Evolutionary conservation across 2,113 vertebrate genomes (phyloP).

Genomic region (Romanogobio albipinnatus): DNA sequence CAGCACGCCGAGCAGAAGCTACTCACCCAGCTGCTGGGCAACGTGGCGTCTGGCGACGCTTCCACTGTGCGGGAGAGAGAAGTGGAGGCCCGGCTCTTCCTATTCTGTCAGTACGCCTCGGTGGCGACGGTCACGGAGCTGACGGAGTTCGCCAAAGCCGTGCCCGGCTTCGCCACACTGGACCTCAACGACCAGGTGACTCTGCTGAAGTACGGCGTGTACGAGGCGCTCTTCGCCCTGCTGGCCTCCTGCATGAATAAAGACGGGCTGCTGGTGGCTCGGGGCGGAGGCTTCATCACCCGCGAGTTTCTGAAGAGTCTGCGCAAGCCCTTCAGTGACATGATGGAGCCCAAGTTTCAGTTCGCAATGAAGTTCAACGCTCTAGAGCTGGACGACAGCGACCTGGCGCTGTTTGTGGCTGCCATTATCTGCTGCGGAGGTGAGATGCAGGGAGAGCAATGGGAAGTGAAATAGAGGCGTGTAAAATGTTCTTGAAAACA

Average conservation of each 20-base stretch:
- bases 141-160: conserved; percentile 94
- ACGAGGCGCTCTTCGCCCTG: conserved; percentile 96
- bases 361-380: conserved; percentile 97
- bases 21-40: conserved; percentile 87
- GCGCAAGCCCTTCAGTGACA: conserved; percentile 92
- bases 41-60: conserved; percentile 59
- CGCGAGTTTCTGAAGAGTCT: conserved; percentile 96
- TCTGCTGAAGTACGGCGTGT: conserved; percentile 90
- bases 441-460: conserved; percentile 63
- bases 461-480: not conserved
- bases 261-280: conserved; percentile 93
- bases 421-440: conserved; percentile 98
- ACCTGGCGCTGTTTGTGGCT: conserved; percentile 96
- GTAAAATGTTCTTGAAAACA: not conserved
- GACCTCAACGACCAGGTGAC: conserved; percentile 96
- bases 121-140: conserved; percentile 94
- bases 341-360: conserved; percentile 98
- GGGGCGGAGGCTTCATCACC: conserved; percentile 92
- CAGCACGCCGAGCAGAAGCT: conserved; percentile 93
- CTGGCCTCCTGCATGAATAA: conserved; percentile 98
- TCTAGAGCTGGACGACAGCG: conserved; percentile 92
- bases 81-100: conserved; percentile 84
- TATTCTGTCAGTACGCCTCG: conserved; percentile 92
- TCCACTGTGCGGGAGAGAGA: conserved; percentile 76
- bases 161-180: conserved; percentile 87